Evolutionary conservation across 37 sponge, comb jelly and placozoan genomes (phyloP).

Genomic region (Haliclona indistincta): DNA sequence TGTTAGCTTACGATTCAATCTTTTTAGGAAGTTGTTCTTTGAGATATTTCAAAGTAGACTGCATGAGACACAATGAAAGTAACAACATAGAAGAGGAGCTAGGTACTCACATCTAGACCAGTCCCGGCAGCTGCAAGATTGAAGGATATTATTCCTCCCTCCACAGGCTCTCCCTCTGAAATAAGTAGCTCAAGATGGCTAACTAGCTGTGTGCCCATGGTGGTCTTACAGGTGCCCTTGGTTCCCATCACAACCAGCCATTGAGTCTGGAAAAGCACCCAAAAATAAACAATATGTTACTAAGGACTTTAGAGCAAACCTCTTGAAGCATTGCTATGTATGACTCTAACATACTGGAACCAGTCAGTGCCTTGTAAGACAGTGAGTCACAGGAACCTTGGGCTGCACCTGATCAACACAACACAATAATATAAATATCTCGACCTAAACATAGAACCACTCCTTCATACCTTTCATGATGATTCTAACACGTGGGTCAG

Average conservation of each 20-base stretch:
- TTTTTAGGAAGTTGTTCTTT: conserved; percentile 38
- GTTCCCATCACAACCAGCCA: conserved; percentile 89
- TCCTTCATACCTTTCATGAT: conserved; percentile 35
- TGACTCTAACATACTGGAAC: conserved; percentile 18
- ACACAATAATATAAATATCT: background rate
- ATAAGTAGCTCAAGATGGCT: conserved; percentile 43
- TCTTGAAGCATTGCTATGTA: conserved; percentile 50
- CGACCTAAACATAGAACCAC: background rate
- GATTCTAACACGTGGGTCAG: conserved; percentile 12
- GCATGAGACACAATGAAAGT: background rate
- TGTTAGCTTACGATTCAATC: conserved; percentile 13
- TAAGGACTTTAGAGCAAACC: background rate
- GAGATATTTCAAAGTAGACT: conserved; percentile 27
- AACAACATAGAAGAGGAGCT: background rate
- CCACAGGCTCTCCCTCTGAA: conserved; percentile 24
- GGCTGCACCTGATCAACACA: conserved; percentile 27
- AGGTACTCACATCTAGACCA: conserved; percentile 49
- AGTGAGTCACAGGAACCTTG: conserved; percentile 60
- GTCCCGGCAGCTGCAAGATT: conserved; percentile 1
- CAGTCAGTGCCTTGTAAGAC: conserved; percentile 49
- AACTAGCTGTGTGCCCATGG: conserved; percentile 50
- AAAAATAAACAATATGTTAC: conserved; percentile 2
- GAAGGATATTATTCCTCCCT: background rate
- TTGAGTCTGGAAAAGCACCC: conserved; percentile 31
- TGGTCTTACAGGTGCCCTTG: conserved; percentile 80